Percentiles rank a stretch among this genome's conserved stretches.
phyloP scores from a whole-genome alignment of 2,113 vertebrate genomes.

The Cisticola juncidis region DNA sequence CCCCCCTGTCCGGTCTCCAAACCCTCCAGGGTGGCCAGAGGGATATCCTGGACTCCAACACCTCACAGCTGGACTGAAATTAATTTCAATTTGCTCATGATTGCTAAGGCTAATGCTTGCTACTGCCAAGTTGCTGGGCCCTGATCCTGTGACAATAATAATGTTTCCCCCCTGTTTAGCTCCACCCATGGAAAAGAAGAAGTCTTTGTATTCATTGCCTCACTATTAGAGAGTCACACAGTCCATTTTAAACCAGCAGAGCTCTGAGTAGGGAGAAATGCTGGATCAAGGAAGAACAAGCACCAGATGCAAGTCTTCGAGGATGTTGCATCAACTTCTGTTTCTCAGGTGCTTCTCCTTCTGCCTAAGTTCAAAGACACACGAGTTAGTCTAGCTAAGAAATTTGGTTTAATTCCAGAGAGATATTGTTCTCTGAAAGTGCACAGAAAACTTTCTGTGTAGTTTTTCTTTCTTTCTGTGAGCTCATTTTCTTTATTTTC shows the following conservation, averaged over 20 bases:
- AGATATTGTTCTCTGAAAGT: background rate
- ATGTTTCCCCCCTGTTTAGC: background rate
- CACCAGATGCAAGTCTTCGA: background rate
- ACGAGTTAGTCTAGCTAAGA: background rate
- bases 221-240: background rate
- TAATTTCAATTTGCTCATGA: background rate
- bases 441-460: background rate
- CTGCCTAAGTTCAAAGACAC: background rate
- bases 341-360: background rate
- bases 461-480: background rate
- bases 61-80: no score
- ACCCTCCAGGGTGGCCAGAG: no score
- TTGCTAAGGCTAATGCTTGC: background rate
- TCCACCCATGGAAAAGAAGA: background rate
- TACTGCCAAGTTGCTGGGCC: background rate
- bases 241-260: background rate
- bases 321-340: background rate
- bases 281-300: background rate
- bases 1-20: no score
- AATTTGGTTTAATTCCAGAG: background rate
- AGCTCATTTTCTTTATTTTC: background rate
- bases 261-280: background rate
- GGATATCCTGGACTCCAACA: no score
- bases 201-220: background rate
- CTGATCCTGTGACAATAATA: background rate